Evolutionary conservation across 64 coral and sea anemone species (phyloP).

Genomic region (Montipora sp.): DNA sequence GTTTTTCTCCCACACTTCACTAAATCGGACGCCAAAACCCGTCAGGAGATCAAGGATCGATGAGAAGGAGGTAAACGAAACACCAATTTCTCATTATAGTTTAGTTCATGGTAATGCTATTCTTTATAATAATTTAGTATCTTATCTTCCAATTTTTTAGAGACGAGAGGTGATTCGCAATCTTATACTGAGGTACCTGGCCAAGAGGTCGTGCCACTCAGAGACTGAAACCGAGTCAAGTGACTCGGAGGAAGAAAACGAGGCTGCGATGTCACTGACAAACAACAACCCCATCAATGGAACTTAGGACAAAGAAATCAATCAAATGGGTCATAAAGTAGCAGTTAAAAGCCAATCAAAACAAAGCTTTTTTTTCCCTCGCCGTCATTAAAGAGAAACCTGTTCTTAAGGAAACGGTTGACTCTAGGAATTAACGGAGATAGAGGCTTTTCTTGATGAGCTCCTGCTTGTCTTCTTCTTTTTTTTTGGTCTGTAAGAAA

Average conservation of each 20-base stretch:
- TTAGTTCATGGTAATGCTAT: background rate
- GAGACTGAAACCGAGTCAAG: constrained; percentile 6
- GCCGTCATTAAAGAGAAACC: no score
- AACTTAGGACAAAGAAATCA: background rate
- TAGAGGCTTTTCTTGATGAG: no score
- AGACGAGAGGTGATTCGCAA: constrained; percentile 37
- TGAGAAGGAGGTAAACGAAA: constrained; percentile 7
- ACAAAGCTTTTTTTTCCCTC: no score
- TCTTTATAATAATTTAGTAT: background rate
- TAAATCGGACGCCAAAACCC: background rate
- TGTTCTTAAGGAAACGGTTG: no score
- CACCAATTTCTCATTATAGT: background rate
- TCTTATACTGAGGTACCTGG: constrained; percentile 28
- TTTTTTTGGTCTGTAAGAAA: no score
- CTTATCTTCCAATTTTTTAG: background rate
- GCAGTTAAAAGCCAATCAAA: no score
- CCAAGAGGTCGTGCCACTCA: constrained; percentile 1
- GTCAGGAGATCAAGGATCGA: background rate
- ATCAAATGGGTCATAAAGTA: no score
- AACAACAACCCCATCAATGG: background rate
- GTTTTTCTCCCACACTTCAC: background rate
- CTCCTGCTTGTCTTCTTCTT: no score
- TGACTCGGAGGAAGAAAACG: constrained; percentile 13
- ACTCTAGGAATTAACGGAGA: no score
- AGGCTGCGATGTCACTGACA: background rate